Evolutionary conservation across 1,140 invertebrate species (phyloP).

Genomic region (Belonocnema kinseyi): DNA sequence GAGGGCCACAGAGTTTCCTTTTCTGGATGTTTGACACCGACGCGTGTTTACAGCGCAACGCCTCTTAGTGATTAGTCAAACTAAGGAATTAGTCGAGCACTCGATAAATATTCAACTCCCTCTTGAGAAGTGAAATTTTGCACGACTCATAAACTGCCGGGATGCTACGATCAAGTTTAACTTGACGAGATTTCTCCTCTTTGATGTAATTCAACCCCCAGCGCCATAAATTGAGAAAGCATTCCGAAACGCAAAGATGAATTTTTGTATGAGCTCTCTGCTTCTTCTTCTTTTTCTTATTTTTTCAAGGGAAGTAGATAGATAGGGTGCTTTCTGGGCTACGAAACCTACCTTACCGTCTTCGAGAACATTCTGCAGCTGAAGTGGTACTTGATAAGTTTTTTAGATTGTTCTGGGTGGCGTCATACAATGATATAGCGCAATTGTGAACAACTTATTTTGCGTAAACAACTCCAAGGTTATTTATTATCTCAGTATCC

Average conservation of each 20-base stretch:
- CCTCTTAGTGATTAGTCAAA: conserved; percentile 24
- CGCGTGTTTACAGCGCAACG: not conserved
- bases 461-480: too few relatives aligned
- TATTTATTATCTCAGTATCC: too few relatives aligned
- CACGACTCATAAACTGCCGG: conserved; percentile 23
- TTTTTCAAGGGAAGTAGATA: too few relatives aligned
- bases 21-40: not conserved
- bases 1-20: not conserved
- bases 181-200: conserved; percentile 18
- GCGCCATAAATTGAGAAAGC: conserved; percentile 18
- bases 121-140: conserved; percentile 13
- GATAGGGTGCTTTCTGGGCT: too few relatives aligned
- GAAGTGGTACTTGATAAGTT: too few relatives aligned
- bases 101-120: conserved; percentile 28
- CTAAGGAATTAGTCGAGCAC: conserved; percentile 17
- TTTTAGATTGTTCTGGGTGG: too few relatives aligned
- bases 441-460: too few relatives aligned
- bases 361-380: too few relatives aligned
- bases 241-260: conserved; percentile 19
- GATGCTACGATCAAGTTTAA: conserved; percentile 21
- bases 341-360: too few relatives aligned
- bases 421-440: too few relatives aligned
- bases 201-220: conserved; percentile 19
- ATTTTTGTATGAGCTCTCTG: not conserved
- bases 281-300: not conserved